Evolutionary conservation across 2,888 invertebrate species (phyloP), one percentile per base, ranked within the genome.

Genomic region (Diarsia rubi): DNA sequence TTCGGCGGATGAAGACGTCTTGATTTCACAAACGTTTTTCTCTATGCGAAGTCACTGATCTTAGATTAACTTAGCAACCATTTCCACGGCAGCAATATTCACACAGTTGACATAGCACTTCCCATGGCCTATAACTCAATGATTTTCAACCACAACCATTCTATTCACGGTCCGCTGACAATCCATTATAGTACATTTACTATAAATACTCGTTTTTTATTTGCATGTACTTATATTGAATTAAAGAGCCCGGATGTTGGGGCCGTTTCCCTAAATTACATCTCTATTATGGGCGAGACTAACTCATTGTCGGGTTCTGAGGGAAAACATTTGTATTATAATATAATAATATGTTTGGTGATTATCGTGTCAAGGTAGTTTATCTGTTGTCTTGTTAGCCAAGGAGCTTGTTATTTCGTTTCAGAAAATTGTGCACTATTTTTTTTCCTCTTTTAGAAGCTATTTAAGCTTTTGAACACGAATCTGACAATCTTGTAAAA

Each of bases 101-200:
- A 62, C 49, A 69, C 49, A 57, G 75, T 82, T 83, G 76, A 83
- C 85, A 79, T 76, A 81, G 68, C 69, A 73, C 69, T 86, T 86
- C 83, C 79, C 86, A 83, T 76, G 80, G 83, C 73, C 69, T 69
- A 68, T 64, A 74, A 71, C 65, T 47, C 67, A 63, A 59, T 77
- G 69, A 75, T 78, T 81, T 75, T 63, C 67, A 72, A 82, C 60
- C 83, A 80, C 86, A 82, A 82, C 80, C 68, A 82, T 85, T 86
- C 83, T 88, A 88, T 91, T 92, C 92, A 93, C 90, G 93, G 90
- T 92, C 85, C 87, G 88, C 79, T 91, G 92, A 79, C 78, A 87
- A 81, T 91, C 92, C 91, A 93, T 93, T 93, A 92, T 90, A 88
- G 87, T 90, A 88, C 91, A 93, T 92, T 93, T 92, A 91, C 87